Evolutionary conservation across 2,888 invertebrate species (phyloP).

Genomic region (Platycnemis pennipes): DNA sequence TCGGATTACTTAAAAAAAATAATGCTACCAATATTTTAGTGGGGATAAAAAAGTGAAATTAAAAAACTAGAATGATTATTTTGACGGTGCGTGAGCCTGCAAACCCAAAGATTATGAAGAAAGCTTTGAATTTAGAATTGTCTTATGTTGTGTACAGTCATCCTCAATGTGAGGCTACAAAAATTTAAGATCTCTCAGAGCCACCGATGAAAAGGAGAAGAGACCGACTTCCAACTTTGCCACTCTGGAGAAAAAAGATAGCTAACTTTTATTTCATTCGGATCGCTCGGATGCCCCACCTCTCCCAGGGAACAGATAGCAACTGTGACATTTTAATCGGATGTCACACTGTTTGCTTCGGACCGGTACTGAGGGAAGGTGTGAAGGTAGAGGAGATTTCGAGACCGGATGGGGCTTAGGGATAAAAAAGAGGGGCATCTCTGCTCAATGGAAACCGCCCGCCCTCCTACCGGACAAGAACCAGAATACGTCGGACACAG

Average conservation of each 20-base stretch:
- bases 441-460: background rate
- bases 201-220: too few relatives aligned
- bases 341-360: background rate
- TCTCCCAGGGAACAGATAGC: background rate
- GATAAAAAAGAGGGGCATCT: background rate
- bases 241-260: background rate
- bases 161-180: too few relatives aligned
- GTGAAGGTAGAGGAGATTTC: background rate
- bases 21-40: too few relatives aligned
- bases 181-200: too few relatives aligned
- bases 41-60: background rate
- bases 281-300: background rate
- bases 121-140: background rate
- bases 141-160: background rate
- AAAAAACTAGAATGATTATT: background rate
- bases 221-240: background rate
- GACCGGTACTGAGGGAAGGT: background rate
- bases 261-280: background rate
- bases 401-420: background rate
- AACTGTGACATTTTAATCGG: slow-evolving; percentile 11
- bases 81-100: too few relatives aligned
- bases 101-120: too few relatives aligned
- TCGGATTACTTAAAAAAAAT: too few relatives aligned
- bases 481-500: background rate
- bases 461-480: too few relatives aligned